A percentile compares a stretch with the other conserved stretches of the same genome.
These are phyloP conservation scores for Colletes gigas DNA, from an alignment of 1,140 invertebrate genomes.

Conservation along the genomic window DNA sequence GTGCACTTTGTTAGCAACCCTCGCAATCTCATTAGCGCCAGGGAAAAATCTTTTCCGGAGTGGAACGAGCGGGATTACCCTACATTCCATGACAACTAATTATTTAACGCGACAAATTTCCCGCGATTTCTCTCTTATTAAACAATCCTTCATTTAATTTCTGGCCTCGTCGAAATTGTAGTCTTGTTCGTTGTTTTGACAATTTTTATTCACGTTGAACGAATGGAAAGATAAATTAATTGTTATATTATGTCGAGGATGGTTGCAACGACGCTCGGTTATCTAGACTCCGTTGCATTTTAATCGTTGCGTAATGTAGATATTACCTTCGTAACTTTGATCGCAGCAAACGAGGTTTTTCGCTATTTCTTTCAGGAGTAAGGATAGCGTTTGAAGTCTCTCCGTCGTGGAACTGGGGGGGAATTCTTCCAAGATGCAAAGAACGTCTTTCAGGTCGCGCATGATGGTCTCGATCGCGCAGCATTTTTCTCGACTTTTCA, in stretches of 20 bases:
- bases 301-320: not conserved
- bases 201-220: no score
- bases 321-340: conserved; percentile 24
- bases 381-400: conserved; percentile 16
- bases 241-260: no score
- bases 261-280: not conserved
- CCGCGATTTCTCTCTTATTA: not conserved
- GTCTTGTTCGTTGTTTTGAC: no score
- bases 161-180: no score
- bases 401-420: not conserved
- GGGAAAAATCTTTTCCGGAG: not conserved
- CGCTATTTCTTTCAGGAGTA: conserved; percentile 22
- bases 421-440: conserved; percentile 5
- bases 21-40: conserved; percentile 8
- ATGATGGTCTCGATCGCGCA: conserved; percentile 14
- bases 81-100: not conserved
- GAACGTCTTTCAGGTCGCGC: not conserved
- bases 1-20: conserved; percentile 16
- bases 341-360: not conserved
- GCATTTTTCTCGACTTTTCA: not conserved
- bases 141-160: no score
- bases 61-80: no score
- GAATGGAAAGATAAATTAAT: no score
- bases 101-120: not conserved
- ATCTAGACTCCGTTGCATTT: not conserved